Conservation (phyloP, 2,888 invertebrate genomes). For the Proisotoma minuta region DNA sequence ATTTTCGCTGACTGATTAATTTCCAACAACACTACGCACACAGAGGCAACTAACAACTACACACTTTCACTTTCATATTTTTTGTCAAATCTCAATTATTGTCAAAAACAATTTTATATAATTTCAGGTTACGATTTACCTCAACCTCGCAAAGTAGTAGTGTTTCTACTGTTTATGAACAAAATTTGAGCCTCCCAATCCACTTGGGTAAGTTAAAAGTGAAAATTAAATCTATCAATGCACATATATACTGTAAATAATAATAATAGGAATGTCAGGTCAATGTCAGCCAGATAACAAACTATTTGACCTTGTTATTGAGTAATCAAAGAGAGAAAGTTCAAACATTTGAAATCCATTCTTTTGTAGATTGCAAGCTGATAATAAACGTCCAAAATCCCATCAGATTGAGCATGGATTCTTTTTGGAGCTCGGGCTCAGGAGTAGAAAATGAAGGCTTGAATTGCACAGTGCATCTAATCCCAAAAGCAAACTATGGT, state of each 20-base stretch:
- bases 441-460: conserved; percentile 38
- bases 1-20: no score
- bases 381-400: conserved; percentile 30
- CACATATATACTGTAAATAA: neutral
- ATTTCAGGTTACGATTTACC: conserved; percentile 44
- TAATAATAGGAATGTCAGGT: no score
- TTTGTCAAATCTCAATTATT: no score
- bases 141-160: conserved; percentile 38
- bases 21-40: no score
- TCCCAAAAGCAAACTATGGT: conserved; percentile 39
- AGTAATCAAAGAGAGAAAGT: neutral
- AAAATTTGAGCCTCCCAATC: conserved; percentile 41
- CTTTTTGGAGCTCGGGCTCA: conserved; percentile 36
- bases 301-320: no score
- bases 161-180: conserved; percentile 44
- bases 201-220: conserved; percentile 33
- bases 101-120: neutral
- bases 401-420: conserved; percentile 34
- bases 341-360: neutral
- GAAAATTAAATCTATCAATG: no score
- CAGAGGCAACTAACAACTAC: no score
- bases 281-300: no score
- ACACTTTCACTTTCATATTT: no score
- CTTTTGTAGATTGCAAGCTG: conserved; percentile 35
- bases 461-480: conserved; percentile 44